A percentile compares a stretch with the other conserved stretches of the same genome.
These are phyloP conservation scores for Hemicrepidius hirtus DNA, from an alignment of 2,888 invertebrate genomes.

Conservation along the genomic window DNA sequence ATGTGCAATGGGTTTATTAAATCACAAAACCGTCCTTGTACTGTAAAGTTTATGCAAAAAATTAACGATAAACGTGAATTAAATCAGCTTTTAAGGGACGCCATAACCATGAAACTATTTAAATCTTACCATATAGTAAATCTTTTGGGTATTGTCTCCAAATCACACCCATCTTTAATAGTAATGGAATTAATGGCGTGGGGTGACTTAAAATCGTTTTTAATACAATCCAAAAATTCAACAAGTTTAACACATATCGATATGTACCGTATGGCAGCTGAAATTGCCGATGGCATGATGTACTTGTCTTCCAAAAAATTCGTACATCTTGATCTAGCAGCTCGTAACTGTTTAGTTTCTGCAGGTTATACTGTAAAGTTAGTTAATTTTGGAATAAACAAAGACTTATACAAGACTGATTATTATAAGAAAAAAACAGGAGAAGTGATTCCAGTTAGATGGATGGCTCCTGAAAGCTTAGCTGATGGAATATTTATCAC, in stretches of 20 bases:
- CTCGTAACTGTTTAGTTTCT: constrained; percentile 82
- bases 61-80: constrained; percentile 74
- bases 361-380: constrained; percentile 78
- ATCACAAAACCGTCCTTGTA: constrained; percentile 72
- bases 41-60: constrained; percentile 79
- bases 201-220: constrained; percentile 81
- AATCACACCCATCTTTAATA: constrained; percentile 80
- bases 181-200: constrained; percentile 88
- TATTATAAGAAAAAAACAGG: constrained; percentile 75
- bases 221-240: constrained; percentile 73
- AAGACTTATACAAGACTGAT: constrained; percentile 81
- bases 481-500: constrained; percentile 80
- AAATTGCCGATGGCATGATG: constrained; percentile 89
- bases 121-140: constrained; percentile 80
- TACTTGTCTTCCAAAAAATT: constrained; percentile 82
- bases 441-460: constrained; percentile 77
- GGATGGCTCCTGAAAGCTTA: constrained; percentile 84
- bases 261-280: constrained; percentile 77
- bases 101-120: constrained; percentile 82
- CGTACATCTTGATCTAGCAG: constrained; percentile 82
- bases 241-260: constrained; percentile 75
- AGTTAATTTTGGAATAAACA: constrained; percentile 80
- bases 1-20: constrained; percentile 78
- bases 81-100: constrained; percentile 81
- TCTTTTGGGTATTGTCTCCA: constrained; percentile 81